phyloP scores from a whole-genome alignment of 1,140 invertebrate species.

The Galleria mellonella region DNA sequence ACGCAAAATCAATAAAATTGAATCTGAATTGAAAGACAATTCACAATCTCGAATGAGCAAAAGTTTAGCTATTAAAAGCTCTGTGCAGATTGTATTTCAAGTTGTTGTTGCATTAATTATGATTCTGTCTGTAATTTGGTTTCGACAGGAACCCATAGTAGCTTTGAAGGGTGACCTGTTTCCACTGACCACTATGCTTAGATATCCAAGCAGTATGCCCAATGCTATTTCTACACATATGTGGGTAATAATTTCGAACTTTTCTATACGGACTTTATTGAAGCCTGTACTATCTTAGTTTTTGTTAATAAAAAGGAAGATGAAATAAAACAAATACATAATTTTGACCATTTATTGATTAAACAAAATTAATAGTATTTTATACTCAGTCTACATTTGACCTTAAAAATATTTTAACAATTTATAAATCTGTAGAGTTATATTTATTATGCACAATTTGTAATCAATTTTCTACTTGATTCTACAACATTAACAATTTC shows the following conservation, averaged over 20 bases:
- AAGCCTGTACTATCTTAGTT: slow-evolving; percentile 33
- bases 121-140: slow-evolving; percentile 55
- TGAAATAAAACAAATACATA: slow-evolving; percentile 14
- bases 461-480: background rate
- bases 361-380: slow-evolving; percentile 55
- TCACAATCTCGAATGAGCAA: slow-evolving; percentile 47
- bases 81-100: slow-evolving; percentile 51
- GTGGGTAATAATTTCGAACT: slow-evolving; percentile 65
- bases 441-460: too few species aligned
- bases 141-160: slow-evolving; percentile 55
- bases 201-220: slow-evolving; percentile 57
- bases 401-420: slow-evolving; percentile 46
- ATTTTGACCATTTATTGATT: slow-evolving; percentile 54
- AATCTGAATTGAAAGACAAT: slow-evolving; percentile 46
- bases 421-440: slow-evolving; percentile 19
- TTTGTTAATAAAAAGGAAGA: background rate
- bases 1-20: slow-evolving; percentile 59
- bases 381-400: slow-evolving; percentile 63
- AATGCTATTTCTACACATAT: slow-evolving; percentile 65
- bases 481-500: slow-evolving; percentile 2
- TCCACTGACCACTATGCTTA: slow-evolving; percentile 49
- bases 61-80: slow-evolving; percentile 50
- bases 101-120: slow-evolving; percentile 41
- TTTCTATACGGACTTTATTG: slow-evolving; percentile 52
- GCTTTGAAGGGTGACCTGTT: slow-evolving; percentile 54